These are phyloP conservation scores for Paramormyrops kingsleyae DNA, from an alignment of 2,113 vertebrate species.

Conservation along the genomic window DNA sequence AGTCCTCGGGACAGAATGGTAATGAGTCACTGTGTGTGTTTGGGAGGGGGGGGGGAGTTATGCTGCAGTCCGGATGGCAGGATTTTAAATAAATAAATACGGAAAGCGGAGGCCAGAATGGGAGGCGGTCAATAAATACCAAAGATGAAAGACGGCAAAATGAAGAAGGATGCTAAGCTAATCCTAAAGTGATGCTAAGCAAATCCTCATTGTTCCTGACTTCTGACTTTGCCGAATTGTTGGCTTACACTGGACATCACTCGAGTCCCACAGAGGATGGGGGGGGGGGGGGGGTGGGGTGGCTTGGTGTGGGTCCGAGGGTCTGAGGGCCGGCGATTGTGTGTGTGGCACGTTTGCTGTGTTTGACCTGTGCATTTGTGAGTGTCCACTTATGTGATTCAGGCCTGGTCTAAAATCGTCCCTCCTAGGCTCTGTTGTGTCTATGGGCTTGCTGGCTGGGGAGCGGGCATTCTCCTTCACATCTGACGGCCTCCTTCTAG, in stretches of 20 bases:
- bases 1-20: not conserved
- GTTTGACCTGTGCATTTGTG: not conserved
- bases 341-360: not conserved
- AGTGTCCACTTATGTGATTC: not conserved
- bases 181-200: not conserved
- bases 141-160: not conserved
- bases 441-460: not conserved
- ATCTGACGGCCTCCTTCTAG: not conserved
- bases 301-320: not conserved
- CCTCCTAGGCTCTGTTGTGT: not conserved
- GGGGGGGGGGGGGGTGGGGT: not conserved
- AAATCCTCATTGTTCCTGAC: not conserved
- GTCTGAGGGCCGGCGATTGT: not conserved
- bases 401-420: not conserved
- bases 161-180: not conserved
- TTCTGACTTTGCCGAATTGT: not conserved
- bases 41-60: not conserved
- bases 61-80: not conserved
- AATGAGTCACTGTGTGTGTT: constrained; percentile 9
- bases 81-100: not conserved
- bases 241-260: not conserved
- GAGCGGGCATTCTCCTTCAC: not conserved
- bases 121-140: not conserved
- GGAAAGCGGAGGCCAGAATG: not conserved
- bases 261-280: not conserved